Evolutionary conservation across 2,888 invertebrate genomes (phyloP).

Genomic region (Thecocarcelia acutangulata): DNA sequence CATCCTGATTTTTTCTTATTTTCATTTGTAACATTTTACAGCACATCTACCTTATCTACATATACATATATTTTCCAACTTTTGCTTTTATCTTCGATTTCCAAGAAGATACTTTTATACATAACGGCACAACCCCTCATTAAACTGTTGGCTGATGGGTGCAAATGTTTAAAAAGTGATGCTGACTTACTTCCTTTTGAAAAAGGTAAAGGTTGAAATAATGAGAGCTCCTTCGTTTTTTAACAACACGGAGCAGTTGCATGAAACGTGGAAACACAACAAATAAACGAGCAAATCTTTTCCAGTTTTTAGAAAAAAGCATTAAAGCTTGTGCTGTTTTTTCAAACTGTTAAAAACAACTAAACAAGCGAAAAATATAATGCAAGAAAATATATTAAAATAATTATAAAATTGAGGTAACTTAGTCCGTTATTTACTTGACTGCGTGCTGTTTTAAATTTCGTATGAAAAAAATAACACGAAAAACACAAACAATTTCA

Average conservation of each 20-base stretch:
- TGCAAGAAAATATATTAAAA: not conserved
- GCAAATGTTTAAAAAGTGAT: not conserved
- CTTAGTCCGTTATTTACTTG: slow-evolving; percentile 17
- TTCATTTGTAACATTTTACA: not conserved
- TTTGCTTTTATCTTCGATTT: not conserved
- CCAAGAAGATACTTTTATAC: not conserved
- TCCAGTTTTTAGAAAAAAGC: slow-evolving; percentile 17
- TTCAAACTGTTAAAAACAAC: slow-evolving; percentile 24
- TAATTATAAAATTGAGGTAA: slow-evolving; percentile 27
- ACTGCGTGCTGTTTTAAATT: slow-evolving; percentile 38
- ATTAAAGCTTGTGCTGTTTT: slow-evolving; percentile 27
- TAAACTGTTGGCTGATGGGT: not conserved
- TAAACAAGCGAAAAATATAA: not conserved
- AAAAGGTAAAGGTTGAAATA: slow-evolving; percentile 51
- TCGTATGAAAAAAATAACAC: not conserved
- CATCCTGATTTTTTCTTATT: not conserved
- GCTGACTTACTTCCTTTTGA: slow-evolving; percentile 19
- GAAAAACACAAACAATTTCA: slow-evolving; percentile 51
- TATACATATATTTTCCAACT: not conserved
- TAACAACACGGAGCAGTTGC: slow-evolving; percentile 2
- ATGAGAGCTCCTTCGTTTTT: not conserved
- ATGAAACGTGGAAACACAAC: not conserved
- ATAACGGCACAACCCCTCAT: not conserved
- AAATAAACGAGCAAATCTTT: slow-evolving; percentile 14
- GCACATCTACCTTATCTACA: not conserved